Conservation (phyloP, 1,140 invertebrate genomes). For the Camponotus pennsylvanicus region DNA sequence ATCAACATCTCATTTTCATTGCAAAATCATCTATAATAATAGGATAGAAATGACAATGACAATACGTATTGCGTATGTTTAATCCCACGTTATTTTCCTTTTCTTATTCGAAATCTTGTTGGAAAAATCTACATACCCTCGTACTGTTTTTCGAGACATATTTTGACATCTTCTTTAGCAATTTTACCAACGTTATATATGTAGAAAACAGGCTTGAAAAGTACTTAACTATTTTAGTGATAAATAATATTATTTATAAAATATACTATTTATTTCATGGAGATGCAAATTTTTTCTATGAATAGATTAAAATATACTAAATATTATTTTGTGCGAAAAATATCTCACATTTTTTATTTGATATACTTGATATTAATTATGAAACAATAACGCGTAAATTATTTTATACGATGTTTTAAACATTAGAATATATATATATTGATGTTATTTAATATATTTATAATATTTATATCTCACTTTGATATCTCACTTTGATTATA, state of each 20-base stretch:
- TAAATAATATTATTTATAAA: not conserved
- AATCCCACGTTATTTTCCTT: constrained; percentile 27
- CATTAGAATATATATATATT: no score
- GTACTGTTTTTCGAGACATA: not conserved
- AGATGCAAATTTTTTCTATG: not conserved
- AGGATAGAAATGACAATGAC: constrained; percentile 21
- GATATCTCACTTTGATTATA: no score
- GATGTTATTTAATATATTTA: no score
- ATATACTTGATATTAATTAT: not conserved
- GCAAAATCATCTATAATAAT: not conserved
- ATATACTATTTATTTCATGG: not conserved
- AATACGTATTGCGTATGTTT: constrained; percentile 12
- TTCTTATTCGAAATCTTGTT: not conserved
- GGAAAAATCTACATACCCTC: constrained; percentile 16
- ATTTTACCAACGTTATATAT: not conserved
- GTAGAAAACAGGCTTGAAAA: not conserved
- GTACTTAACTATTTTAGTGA: not conserved
- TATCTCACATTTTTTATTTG: not conserved
- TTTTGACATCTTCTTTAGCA: not conserved
- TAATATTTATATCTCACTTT: no score
- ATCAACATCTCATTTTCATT: not conserved
- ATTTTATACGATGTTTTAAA: no score
- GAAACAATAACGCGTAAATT: no score
- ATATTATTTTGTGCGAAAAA: not conserved
- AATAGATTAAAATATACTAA: not conserved